phyloP scores from a whole-genome alignment of 2,888 invertebrate species.

The Saturnia japonica region DNA sequence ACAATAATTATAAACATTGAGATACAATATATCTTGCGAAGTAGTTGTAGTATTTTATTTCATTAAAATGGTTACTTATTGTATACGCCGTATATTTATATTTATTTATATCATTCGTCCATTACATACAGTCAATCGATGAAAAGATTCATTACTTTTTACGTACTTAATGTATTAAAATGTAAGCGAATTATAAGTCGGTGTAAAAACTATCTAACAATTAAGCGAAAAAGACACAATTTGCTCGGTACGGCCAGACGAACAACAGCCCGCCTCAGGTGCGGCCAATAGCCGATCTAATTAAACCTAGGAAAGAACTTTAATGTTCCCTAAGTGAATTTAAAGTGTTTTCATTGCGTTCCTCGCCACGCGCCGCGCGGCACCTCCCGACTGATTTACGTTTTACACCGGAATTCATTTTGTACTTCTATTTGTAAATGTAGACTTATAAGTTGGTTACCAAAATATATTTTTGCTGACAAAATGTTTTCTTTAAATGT shows the following conservation, averaged over 20 bases:
- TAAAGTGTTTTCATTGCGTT: conserved; percentile 47
- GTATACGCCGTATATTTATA: not conserved
- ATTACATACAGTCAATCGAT: too few relatives aligned
- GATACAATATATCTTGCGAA: too few relatives aligned
- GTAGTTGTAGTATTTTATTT: not conserved
- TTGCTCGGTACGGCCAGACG: conserved; percentile 45
- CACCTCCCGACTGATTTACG: conserved; percentile 41
- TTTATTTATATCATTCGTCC: too few relatives aligned
- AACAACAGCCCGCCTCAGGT: conserved; percentile 58
- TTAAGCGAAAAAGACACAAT: conserved; percentile 50
- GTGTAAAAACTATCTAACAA: conserved; percentile 41
- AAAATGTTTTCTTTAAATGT: too few relatives aligned
- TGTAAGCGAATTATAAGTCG: conserved; percentile 29
- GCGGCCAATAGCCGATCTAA: conserved; percentile 67
- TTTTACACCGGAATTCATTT: conserved; percentile 29
- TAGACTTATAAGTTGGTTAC: not conserved
- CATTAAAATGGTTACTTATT: not conserved
- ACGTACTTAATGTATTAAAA: not conserved
- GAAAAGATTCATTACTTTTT: not conserved
- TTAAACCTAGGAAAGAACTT: conserved; percentile 66
- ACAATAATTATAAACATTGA: too few relatives aligned
- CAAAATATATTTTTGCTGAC: not conserved
- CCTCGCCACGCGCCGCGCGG: conserved; percentile 29
- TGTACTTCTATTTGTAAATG: not conserved
- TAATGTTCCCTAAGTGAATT: conserved; percentile 58